Evolutionary conservation across 2,888 invertebrate genomes (phyloP).

Genomic region (Nemurella pictetii): DNA sequence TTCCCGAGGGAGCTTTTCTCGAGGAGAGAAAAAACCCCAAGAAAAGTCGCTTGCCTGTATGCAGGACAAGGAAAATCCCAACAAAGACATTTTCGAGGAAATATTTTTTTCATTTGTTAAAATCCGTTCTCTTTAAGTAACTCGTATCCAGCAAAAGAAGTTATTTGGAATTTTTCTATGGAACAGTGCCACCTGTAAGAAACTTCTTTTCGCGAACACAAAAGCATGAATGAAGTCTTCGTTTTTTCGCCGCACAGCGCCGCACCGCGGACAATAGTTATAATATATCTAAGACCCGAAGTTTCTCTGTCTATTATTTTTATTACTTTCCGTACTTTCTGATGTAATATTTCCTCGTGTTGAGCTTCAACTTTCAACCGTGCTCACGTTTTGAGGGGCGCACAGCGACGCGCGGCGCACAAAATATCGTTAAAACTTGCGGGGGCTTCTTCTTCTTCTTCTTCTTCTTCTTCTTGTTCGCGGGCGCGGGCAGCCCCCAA

Average conservation of each 20-base stretch:
- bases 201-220: neutral
- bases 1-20: neutral
- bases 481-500: neutral
- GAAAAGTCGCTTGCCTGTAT: neutral
- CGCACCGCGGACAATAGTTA: slow-evolving; percentile 6
- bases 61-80: neutral
- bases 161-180: neutral
- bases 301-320: slow-evolving; percentile 29
- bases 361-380: slow-evolving; percentile 9
- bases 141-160: neutral
- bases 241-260: neutral
- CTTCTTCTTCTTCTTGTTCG: no score
- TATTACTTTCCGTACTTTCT: slow-evolving; percentile 29
- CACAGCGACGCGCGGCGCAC: neutral
- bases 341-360: slow-evolving; percentile 14
- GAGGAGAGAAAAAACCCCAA: neutral
- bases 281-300: slow-evolving; percentile 8
- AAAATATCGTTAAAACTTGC: slow-evolving; percentile 27
- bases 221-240: slow-evolving; percentile 5
- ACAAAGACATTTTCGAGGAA: neutral
- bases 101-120: slow-evolving; percentile 16
- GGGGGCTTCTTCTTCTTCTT: neutral
- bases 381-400: neutral
- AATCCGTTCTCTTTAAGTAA: neutral
- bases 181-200: slow-evolving; percentile 23